Base-by-base conservation (phyloP, 2,888 invertebrate species). In the Scaptomyza caliginosa region DNA sequence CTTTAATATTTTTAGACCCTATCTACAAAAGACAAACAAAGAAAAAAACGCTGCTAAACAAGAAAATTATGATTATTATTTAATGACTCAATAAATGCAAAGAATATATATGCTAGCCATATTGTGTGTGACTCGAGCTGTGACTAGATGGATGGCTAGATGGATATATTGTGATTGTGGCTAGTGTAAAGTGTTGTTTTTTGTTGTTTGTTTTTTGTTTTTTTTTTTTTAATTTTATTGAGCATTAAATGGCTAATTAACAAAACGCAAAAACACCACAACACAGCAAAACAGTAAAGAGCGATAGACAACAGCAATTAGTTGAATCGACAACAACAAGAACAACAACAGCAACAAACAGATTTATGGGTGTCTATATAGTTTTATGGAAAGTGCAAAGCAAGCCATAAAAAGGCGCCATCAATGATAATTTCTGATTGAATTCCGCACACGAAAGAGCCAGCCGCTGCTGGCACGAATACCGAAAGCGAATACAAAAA, bases 231-330 rank as follows among this genome's bases (percentile, higher is more conserved):
- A n/a, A n/a, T 65, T 79, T 67, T 79, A 83, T 86, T 67, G 66
- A 74, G 67, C 77, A 83, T 76, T 80, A 74, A 86, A 86, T 80
- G 77, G 70, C 74, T 84, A 77, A 84, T 86, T 80, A 84, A 84
- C 87, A 81, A 84, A 83, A 75, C 64, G 64, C 68, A 82, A 79
- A 60, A 72, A 69, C 72, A 67, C 75, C 60, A 46, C 40, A 70
- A 4, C 30, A 23, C 57, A 50, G 13, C 13, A 67, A 45, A 42
- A 51, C 32, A 46, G 42, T 26, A 36, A 59, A 59, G 38, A 46
- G 43, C 52, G 66, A 75, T 76, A 55, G 67, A 71, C 62, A 76
- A 59, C 62, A 65, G 51, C 64, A 57, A 80, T 77, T 60, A 74
- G 59, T 57, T 49, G 38, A 34, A 43, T 46, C 40, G 43, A 45